Evolutionary conservation across 2,113 vertebrate species (phyloP).

Genomic region (Callithrix jacchus): DNA sequence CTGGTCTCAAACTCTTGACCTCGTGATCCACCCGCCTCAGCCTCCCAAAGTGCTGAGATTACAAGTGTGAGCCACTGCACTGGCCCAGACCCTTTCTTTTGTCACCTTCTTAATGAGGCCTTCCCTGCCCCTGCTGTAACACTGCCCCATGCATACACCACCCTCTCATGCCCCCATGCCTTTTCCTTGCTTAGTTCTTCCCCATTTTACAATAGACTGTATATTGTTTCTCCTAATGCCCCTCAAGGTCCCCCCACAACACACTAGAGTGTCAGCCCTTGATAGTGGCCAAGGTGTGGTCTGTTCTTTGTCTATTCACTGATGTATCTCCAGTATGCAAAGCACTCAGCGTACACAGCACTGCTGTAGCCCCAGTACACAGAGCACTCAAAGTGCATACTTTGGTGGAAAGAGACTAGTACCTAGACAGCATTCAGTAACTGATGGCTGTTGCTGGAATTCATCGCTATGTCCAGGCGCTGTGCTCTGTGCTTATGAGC

Average conservation of each 20-base stretch:
- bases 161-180: not conserved
- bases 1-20: too few species aligned
- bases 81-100: not conserved
- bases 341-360: not conserved
- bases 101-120: not conserved
- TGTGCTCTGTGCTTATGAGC: not conserved
- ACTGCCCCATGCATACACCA: not conserved
- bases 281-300: too few species aligned
- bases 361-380: not conserved
- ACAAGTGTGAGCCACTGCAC: too few species aligned
- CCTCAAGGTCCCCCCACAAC: too few species aligned
- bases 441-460: not conserved
- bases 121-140: not conserved
- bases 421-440: too few species aligned
- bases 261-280: not conserved
- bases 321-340: not conserved
- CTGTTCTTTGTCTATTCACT: not conserved
- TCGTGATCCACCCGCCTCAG: too few species aligned
- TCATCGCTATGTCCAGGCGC: not conserved
- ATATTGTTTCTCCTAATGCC: not conserved
- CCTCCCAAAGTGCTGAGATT: too few species aligned
- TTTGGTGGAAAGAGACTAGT: not conserved
- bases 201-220: not conserved
- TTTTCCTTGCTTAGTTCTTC: not conserved
- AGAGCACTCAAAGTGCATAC: not conserved